Percentiles rank a stretch among this genome's conserved stretches.
Conservation (phyloP, 1,140 invertebrate genomes). For the Neelides sp. region DNA sequence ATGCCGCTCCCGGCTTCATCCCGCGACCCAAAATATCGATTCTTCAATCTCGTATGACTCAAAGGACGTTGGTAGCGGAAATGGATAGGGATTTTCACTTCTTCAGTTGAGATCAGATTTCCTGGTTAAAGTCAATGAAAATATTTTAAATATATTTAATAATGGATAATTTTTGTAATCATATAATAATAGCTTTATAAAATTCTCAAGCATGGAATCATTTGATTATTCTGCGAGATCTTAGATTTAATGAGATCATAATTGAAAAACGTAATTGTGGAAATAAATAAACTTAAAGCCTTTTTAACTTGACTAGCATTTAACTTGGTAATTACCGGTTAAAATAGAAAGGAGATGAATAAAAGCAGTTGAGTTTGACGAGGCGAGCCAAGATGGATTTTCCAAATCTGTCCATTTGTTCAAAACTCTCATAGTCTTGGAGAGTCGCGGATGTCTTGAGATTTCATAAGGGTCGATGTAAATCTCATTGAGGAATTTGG, state of each 20-base stretch:
- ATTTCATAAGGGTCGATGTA: slow-evolving; percentile 30
- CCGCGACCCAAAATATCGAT: neutral
- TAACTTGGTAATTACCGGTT: slow-evolving; percentile 11
- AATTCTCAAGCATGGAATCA: too few relatives aligned
- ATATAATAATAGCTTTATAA: too few relatives aligned
- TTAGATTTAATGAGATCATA: too few relatives aligned
- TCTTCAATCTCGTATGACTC: slow-evolving; percentile 26
- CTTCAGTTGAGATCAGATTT: slow-evolving; percentile 25
- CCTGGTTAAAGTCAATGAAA: slow-evolving; percentile 6
- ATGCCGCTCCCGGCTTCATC: neutral
- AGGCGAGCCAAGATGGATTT: slow-evolving; percentile 22
- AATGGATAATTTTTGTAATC: too few relatives aligned
- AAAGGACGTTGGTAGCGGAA: slow-evolving; percentile 28
- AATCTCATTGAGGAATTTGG: slow-evolving; percentile 17
- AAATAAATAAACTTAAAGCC: too few relatives aligned
- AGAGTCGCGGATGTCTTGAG: slow-evolving; percentile 2
- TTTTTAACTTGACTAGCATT: too few relatives aligned
- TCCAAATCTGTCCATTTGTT: slow-evolving; percentile 31
- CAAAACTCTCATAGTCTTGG: slow-evolving; percentile 14
- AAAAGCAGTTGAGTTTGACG: slow-evolving; percentile 29
- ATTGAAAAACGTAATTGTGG: too few relatives aligned
- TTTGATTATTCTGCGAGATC: too few relatives aligned
- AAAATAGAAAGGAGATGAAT: slow-evolving; percentile 20
- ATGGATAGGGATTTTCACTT: slow-evolving; percentile 26
- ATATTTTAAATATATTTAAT: too few relatives aligned